These are phyloP conservation scores for Volucella inanis DNA, from an alignment of 2,888 invertebrate species.

Conservation along the genomic window DNA sequence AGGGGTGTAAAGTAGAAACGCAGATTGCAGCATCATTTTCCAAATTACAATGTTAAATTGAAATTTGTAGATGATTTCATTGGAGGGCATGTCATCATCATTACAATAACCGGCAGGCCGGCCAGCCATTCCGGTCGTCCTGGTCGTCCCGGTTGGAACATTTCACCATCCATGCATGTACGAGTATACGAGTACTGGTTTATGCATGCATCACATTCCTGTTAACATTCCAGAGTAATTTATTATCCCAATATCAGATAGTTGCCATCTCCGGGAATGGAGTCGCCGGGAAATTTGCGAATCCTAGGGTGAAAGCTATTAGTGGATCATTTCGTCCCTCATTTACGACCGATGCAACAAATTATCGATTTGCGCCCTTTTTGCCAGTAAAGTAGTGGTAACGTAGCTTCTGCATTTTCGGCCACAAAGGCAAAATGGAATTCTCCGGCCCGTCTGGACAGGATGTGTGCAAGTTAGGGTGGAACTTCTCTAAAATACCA, in stretches of 20 bases:
- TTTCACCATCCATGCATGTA: conserved; percentile 12
- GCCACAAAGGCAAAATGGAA: conserved; percentile 27
- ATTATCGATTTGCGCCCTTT: conserved; percentile 68
- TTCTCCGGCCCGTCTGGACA: conserved; percentile 54
- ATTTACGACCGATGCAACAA: conserved; percentile 73
- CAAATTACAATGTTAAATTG: conserved; percentile 73
- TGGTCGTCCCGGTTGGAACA: not conserved
- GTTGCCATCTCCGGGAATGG: conserved; percentile 57
- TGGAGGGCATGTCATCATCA: conserved; percentile 66
- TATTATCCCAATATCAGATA: conserved; percentile 72
- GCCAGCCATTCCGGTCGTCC: not conserved
- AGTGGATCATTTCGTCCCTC: conserved; percentile 72
- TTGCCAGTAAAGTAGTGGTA: conserved; percentile 11
- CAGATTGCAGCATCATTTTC: conserved; percentile 73
- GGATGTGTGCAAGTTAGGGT: conserved; percentile 47
- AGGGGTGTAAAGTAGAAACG: conserved; percentile 1
- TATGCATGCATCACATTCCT: conserved; percentile 54
- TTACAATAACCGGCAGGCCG: conserved; percentile 57
- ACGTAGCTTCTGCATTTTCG: conserved; percentile 29
- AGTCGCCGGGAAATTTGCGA: conserved; percentile 58
- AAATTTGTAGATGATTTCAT: conserved; percentile 74
- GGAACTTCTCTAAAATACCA: conserved; percentile 60
- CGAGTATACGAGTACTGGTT: conserved; percentile 29
- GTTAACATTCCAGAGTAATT: conserved; percentile 69
- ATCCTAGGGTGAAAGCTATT: conserved; percentile 67